Percentiles rank a stretch among this genome's conserved stretches.
Evolutionary conservation across 2,113 vertebrate species (phyloP).

Genomic region (Delphinapterus leucas): DNA sequence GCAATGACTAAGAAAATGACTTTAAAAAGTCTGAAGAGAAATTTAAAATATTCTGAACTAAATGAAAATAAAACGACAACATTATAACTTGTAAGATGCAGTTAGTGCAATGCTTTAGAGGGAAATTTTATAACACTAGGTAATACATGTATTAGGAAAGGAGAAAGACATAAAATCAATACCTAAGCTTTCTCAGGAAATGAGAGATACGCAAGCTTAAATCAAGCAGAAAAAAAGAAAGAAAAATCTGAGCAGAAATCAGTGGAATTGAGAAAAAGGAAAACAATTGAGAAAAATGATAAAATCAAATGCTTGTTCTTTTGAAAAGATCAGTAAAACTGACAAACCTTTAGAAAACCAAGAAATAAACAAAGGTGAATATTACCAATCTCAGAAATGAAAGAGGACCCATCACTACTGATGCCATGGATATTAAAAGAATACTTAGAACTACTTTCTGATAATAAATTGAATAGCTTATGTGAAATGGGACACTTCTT

Average conservation of each 20-base stretch:
- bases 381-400: background rate
- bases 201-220: background rate
- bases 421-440: background rate
- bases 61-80: background rate
- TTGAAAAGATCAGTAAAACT: background rate
- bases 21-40: background rate
- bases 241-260: background rate
- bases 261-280: background rate
- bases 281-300: background rate
- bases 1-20: background rate
- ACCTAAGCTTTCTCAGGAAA: background rate
- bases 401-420: background rate
- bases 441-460: background rate
- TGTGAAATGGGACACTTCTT: background rate
- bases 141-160: background rate
- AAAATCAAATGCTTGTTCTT: background rate
- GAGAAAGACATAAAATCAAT: background rate
- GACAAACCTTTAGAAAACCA: background rate
- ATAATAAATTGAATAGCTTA: background rate
- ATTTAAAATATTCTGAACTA: background rate
- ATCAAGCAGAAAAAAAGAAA: background rate
- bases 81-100: background rate
- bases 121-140: background rate
- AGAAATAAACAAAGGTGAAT: background rate
- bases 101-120: background rate